phyloP scores from a whole-genome alignment of 2,888 invertebrate species.

The Galeruca laticollis region DNA sequence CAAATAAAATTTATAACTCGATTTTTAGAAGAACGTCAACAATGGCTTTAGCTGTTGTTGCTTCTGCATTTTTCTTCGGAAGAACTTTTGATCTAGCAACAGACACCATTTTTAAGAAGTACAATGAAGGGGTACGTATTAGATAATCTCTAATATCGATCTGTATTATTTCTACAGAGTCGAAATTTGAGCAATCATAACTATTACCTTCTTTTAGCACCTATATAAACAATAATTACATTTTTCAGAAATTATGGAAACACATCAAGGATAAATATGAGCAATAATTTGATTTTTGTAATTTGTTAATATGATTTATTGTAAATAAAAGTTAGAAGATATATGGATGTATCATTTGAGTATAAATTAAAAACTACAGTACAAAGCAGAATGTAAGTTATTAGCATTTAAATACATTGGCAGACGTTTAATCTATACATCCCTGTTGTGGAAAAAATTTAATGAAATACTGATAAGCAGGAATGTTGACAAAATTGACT shows the following conservation, averaged over 20 bases:
- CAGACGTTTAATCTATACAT: too few species aligned
- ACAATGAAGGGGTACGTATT: constrained; percentile 84
- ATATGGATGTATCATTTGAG: constrained; percentile 4
- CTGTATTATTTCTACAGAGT: too few species aligned
- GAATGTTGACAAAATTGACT: too few species aligned
- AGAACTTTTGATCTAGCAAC: constrained; percentile 78
- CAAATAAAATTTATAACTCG: constrained; percentile 73
- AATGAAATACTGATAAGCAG: too few species aligned
- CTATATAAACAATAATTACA: too few species aligned
- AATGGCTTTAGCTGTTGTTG: constrained; percentile 76
- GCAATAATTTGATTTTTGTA: constrained; percentile 20
- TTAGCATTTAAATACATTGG: too few species aligned
- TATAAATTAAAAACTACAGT: neutral
- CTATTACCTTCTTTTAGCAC: constrained; percentile 22
- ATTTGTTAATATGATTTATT: constrained; percentile 44
- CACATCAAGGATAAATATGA: constrained; percentile 76
- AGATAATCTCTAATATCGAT: constrained; percentile 63
- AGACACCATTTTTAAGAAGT: constrained; percentile 73
- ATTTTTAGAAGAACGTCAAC: constrained; percentile 87
- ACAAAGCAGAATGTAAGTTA: too few species aligned
- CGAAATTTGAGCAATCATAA: neutral
- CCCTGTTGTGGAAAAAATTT: too few species aligned
- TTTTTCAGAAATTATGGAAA: constrained; percentile 81
- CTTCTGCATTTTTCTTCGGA: constrained; percentile 83
- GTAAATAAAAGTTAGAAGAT: constrained; percentile 42